A percentile compares a stretch with the other conserved stretches of the same genome.
These are phyloP conservation scores for Zoroaster sp. DNA, from an alignment of 53 echinoderm and acorn worm genomes.

Conservation along the genomic window DNA sequence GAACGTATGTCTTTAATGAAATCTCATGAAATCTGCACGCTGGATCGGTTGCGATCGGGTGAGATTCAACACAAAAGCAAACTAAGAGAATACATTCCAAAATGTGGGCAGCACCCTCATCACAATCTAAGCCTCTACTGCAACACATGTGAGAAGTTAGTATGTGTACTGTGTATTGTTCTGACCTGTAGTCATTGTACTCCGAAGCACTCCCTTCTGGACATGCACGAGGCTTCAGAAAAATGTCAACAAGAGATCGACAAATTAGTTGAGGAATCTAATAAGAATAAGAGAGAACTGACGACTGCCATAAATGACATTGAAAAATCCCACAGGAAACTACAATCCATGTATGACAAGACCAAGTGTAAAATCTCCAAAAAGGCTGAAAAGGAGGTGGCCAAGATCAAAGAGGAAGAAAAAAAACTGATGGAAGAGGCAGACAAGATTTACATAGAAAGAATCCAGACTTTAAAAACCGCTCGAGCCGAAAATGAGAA, in stretches of 20 bases:
- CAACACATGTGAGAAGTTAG: neutral
- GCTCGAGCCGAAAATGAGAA: neutral
- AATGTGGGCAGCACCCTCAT: neutral
- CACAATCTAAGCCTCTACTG: neutral
- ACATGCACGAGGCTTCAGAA: neutral
- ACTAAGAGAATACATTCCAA: neutral
- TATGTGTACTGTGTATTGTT: neutral
- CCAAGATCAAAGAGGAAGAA: neutral
- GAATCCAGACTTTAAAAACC: neutral
- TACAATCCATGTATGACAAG: neutral
- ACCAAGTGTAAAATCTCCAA: neutral
- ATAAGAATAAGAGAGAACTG: neutral
- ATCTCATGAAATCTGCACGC: neutral
- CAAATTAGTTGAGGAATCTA: neutral
- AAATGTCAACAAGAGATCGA: neutral
- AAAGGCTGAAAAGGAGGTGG: neutral
- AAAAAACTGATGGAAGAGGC: neutral
- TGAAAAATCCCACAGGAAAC: neutral
- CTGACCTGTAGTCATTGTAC: neutral
- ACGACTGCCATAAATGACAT: neutral
- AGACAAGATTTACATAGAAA: neutral
- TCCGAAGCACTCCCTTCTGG: neutral
- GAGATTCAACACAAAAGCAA: neutral
- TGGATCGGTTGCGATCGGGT: neutral
- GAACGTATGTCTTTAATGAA: neutral